Conservation (phyloP, 2,113 vertebrate genomes). For the Porphyrio hochstetteri region DNA sequence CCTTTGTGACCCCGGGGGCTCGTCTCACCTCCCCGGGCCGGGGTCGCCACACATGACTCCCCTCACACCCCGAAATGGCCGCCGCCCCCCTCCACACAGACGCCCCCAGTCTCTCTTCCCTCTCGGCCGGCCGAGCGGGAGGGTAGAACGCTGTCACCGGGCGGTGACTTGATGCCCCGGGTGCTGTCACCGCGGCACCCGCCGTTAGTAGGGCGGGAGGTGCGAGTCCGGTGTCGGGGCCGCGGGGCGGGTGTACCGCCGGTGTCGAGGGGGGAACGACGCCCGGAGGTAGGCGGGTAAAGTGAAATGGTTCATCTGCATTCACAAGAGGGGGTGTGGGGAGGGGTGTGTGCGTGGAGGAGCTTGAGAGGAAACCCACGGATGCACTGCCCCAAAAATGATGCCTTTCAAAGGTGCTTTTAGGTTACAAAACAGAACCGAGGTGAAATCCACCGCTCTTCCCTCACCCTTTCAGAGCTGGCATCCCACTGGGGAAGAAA, state of each 20-base stretch:
- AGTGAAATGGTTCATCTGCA: background rate
- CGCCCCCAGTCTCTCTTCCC: too few relatives aligned
- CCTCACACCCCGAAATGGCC: background rate
- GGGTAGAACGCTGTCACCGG: background rate
- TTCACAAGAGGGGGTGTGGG: background rate
- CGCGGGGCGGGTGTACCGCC: background rate
- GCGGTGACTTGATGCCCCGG: background rate
- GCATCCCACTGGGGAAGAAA: background rate
- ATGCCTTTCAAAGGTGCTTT: background rate
- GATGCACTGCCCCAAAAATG: accelerated
- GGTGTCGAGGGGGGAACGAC: too few relatives aligned
- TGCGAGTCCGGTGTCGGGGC: background rate
- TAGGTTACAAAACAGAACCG: too few relatives aligned
- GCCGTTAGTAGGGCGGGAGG: background rate
- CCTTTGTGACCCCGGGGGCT: background rate
- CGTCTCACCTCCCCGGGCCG: background rate
- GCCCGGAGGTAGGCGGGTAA: background rate
- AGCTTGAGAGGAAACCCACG: accelerated
- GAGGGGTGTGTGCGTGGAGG: background rate
- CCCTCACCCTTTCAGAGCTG: accelerated
- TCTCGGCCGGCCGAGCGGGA: background rate
- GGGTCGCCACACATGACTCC: background rate
- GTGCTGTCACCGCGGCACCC: background rate
- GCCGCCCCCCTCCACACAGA: background rate
- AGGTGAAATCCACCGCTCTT: background rate